These are phyloP conservation scores for Meiosimyza platycephala DNA, from an alignment of 2,888 invertebrate genomes.

Conservation along the genomic window DNA sequence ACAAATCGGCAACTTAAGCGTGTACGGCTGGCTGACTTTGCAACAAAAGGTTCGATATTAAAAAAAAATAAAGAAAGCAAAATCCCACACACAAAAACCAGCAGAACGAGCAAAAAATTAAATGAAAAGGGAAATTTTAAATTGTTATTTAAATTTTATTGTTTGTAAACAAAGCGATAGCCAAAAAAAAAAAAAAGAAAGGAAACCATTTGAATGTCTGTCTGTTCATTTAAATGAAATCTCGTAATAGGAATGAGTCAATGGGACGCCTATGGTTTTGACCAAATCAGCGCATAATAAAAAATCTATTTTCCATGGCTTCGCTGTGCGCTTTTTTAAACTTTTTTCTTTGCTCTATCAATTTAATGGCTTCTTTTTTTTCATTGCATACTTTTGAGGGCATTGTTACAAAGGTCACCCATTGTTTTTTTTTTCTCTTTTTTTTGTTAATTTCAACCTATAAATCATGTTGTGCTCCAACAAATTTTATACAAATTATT, in stretches of 20 bases:
- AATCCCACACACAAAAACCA: neutral
- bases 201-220: neutral
- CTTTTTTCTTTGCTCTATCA: neutral
- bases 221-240: too few relatives aligned
- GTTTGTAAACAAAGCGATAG: neutral
- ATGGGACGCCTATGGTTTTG: too few relatives aligned
- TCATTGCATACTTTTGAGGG: conserved; percentile 21
- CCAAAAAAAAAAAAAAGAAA: neutral
- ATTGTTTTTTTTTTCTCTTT: too few relatives aligned
- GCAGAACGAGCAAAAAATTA: neutral
- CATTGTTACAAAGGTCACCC: conserved; percentile 7
- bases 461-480: conserved; percentile 29
- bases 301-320: conserved; percentile 2
- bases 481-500: conserved; percentile 27
- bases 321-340: neutral
- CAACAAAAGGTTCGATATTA: neutral
- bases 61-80: neutral
- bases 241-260: too few relatives aligned
- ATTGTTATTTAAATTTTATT: conserved; percentile 27
- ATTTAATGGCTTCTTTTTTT: neutral
- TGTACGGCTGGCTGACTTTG: conserved; percentile 4
- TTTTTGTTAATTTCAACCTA: conserved; percentile 15
- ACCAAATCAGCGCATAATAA: neutral
- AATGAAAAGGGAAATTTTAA: conserved; percentile 20
- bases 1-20: conserved; percentile 37